Conservation (phyloP, 1,140 invertebrate species). For the Linepithema humile region DNA sequence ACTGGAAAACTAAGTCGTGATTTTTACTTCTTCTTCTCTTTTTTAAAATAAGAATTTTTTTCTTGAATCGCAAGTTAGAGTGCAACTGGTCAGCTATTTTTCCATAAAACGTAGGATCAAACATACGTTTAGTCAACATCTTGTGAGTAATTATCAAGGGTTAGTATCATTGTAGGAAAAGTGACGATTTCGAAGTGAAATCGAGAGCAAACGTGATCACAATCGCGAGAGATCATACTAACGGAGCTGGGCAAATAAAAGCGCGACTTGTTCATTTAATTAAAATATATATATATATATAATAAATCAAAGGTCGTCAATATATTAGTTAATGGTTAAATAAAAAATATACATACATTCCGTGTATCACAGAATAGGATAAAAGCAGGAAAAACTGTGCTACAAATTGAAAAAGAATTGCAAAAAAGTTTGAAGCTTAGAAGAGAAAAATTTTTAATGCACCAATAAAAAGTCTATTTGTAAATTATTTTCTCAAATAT, state of each 20-base stretch:
- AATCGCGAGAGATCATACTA: constrained; percentile 66
- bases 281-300: background rate
- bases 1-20: background rate
- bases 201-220: constrained; percentile 52
- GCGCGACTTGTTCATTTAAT: background rate
- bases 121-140: constrained; percentile 3
- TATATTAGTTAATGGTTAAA: background rate
- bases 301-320: background rate
- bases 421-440: background rate
- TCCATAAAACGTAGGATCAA: background rate
- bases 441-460: background rate
- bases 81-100: background rate
- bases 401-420: background rate
- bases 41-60: background rate
- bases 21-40: background rate
- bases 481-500: background rate
- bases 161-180: background rate
- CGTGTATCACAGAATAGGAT: background rate
- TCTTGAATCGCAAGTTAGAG: background rate
- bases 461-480: background rate
- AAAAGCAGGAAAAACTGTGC: background rate
- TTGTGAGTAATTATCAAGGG: background rate
- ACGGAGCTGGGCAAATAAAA: constrained; percentile 14
- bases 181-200: constrained; percentile 6
- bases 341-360: background rate